Evolutionary conservation across 2,888 invertebrate genomes (phyloP), one percentile per base, ranked within the genome.

Genomic region (Erpobdella octoculata): DNA sequence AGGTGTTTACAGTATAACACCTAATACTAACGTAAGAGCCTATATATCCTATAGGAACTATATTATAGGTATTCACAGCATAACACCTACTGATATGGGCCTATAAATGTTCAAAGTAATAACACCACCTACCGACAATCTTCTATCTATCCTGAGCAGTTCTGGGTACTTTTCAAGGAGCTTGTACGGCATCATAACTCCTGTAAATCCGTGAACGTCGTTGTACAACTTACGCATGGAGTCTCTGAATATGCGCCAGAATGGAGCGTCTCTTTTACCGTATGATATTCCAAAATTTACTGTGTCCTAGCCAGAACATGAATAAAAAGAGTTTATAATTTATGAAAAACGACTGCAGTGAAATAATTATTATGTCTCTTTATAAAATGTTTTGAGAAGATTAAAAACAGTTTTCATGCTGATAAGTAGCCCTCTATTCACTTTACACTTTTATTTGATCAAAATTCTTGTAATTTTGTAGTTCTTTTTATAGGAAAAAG

Each of bases 131-230:
- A 74, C 74, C 68, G 75, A 73, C 18, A 77, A 73, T 15, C 75
- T 76, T 28, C 75, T 73, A 65, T 81, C 80, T 36, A 81, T 79
- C 31, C 76, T 71, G 38, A 80, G 74, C 41, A 78, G 75, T 28
- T 80, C 76, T 0, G 81, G 81, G 73, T 78, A 75, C 58, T 72
- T 74, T 53, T 76, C 76, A 48, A 76, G 72, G 62, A 77, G 72
- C 64, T 76, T 76, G 72, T 77, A 77, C 0, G 77, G 77, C 75
- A 72, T 74, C 74, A 75, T 75, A 5, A 77, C 76, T 1, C 77
- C 77, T 12, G 76, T 77, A 67, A 72, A 77, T 9, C 77, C 77
- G 46, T 74, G 76, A 21, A 72, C 62, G 33, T 75, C 71, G 69
- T 77, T 77, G 71, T 76, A 74, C 67, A 77, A 59, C 12, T 36